Conservation (phyloP, 2,888 invertebrate genomes). For the Lasioglossum lativentre region DNA sequence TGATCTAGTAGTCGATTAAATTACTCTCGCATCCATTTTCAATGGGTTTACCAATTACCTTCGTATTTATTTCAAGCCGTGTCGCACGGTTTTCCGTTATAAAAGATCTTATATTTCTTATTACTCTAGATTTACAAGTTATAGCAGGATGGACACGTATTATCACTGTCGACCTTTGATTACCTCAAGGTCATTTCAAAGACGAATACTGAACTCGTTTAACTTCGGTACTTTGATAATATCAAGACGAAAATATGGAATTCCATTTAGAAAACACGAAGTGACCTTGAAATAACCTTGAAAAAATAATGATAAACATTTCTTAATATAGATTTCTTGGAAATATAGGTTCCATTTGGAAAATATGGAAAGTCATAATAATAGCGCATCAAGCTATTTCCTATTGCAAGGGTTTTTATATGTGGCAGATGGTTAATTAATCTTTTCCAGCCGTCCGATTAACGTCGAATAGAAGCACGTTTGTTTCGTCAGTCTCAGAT, state of each 20-base stretch:
- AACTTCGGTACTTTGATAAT: too few relatives aligned
- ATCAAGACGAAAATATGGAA: too few relatives aligned
- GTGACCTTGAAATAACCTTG: too few relatives aligned
- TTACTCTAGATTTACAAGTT: not conserved
- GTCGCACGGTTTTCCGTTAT: not conserved
- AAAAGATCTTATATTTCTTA: not conserved
- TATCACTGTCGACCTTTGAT: too few relatives aligned
- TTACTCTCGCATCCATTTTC: not conserved
- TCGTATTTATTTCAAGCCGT: not conserved
- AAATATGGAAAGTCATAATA: not conserved
- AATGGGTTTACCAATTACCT: not conserved
- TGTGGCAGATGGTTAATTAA: not conserved
- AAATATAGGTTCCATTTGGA: too few relatives aligned
- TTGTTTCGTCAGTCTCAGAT: not conserved
- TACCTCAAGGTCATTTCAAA: too few relatives aligned
- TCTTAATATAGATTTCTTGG: too few relatives aligned
- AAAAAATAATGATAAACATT: too few relatives aligned
- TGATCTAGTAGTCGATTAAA: slow-evolving; percentile 6
- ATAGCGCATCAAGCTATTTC: not conserved
- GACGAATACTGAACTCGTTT: too few relatives aligned
- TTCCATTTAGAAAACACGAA: too few relatives aligned
- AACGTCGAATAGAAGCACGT: not conserved
- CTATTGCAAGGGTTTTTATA: not conserved
- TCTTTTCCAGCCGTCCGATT: not conserved
- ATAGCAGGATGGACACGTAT: too few relatives aligned